phyloP scores from a whole-genome alignment of 2,113 vertebrate genomes.

The Regulus satrapa region DNA sequence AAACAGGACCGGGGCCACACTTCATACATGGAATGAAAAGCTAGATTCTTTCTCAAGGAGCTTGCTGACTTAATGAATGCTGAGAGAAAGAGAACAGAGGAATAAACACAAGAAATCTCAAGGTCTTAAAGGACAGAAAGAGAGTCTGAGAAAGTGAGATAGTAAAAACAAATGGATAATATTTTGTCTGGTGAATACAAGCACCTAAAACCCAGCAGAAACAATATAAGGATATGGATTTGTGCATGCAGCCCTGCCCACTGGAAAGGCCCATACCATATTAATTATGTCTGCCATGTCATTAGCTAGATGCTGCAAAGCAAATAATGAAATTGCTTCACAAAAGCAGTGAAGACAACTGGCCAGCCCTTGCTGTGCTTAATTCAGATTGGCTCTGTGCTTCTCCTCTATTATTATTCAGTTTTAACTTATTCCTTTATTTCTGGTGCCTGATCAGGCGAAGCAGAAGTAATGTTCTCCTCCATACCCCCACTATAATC shows the following conservation, averaged over 20 bases:
- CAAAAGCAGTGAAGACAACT: background rate
- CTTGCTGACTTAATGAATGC: background rate
- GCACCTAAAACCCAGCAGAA: background rate
- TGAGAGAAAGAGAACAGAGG: background rate
- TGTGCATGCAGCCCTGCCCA: background rate
- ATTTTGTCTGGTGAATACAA: background rate
- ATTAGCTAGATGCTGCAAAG: background rate
- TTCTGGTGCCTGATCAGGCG: background rate
- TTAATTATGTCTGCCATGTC: conserved; percentile 3
- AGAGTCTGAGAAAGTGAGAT: conserved; percentile 14
- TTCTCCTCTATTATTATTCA: background rate
- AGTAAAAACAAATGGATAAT: background rate
- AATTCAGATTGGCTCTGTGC: background rate
- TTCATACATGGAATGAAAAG: background rate
- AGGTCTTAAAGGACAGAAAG: conserved; percentile 1
- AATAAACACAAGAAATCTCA: background rate
- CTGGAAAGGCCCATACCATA: background rate
- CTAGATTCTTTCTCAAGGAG: background rate
- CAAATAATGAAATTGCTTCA: conserved; percentile 25
- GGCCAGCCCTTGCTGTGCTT: background rate
- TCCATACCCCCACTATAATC: background rate
- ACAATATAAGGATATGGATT: background rate
- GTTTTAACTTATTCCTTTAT: background rate
- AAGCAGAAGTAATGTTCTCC: background rate
- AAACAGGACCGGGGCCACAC: background rate